Evolutionary conservation across 1,140 invertebrate species (phyloP).

Genomic region (Fopius arisanus): DNA sequence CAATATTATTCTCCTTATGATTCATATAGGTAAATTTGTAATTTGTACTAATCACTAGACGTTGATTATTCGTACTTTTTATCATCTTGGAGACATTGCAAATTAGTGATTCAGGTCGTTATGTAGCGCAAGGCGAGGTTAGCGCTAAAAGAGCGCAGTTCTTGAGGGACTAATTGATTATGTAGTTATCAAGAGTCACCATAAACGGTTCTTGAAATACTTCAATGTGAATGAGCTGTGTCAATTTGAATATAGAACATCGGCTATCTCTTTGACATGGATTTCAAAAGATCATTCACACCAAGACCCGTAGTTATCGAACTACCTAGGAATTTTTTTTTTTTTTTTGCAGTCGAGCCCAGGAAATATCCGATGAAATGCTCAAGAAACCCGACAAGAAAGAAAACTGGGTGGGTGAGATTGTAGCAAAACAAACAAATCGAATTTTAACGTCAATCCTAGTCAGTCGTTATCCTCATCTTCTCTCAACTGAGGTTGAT

Average conservation of each 20-base stretch:
- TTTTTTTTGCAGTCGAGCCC: conserved; percentile 31
- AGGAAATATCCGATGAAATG: conserved; percentile 50
- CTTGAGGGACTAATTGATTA: too few relatives aligned
- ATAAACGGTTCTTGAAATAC: too few relatives aligned
- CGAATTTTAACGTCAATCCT: conserved; percentile 71
- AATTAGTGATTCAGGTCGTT: too few relatives aligned
- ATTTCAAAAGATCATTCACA: too few relatives aligned
- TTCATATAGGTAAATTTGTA: background rate
- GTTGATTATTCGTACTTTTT: too few relatives aligned
- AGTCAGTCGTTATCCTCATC: conserved; percentile 66
- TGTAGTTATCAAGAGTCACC: too few relatives aligned
- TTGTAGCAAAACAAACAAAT: conserved; percentile 74
- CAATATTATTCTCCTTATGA: background rate
- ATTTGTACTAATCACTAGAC: background rate
- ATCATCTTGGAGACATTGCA: background rate
- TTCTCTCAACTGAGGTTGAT: conserved; percentile 74
- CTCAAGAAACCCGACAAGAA: conserved; percentile 49
- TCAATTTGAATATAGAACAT: too few relatives aligned
- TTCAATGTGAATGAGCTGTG: too few relatives aligned
- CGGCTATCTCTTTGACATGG: too few relatives aligned
- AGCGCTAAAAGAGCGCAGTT: too few relatives aligned
- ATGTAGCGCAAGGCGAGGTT: too few relatives aligned
- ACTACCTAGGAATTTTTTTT: background rate
- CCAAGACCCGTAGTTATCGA: too few relatives aligned
- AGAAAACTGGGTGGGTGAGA: conserved; percentile 54